Percentiles rank a stretch among this genome's conserved stretches.
These are phyloP conservation scores for Blastobasis lacticolella DNA, from an alignment of 2,888 invertebrate genomes.

Conservation along the genomic window DNA sequence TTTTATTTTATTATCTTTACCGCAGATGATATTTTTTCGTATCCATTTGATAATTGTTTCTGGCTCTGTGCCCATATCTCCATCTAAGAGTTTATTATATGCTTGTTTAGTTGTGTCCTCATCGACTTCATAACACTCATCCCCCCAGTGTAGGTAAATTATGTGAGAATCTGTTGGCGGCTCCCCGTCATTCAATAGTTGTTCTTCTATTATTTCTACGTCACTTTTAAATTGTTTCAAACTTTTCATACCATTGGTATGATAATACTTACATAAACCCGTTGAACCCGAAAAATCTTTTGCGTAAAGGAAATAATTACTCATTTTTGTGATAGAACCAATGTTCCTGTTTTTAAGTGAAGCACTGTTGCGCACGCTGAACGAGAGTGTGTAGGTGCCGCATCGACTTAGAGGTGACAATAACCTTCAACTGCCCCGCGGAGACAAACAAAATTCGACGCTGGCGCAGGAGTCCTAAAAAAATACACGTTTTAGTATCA, in stretches of 20 bases:
- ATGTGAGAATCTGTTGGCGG: constrained; percentile 16
- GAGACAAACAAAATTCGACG: no score
- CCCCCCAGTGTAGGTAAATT: constrained; percentile 29
- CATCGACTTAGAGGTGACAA: constrained; percentile 33
- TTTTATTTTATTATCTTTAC: constrained; percentile 18
- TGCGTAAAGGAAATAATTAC: constrained; percentile 21
- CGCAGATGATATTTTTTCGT: constrained; percentile 6
- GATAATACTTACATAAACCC: constrained; percentile 14
- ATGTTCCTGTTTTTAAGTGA: neutral
- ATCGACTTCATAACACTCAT: constrained; percentile 20
- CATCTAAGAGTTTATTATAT: constrained; percentile 2
- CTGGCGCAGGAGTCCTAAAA: no score
- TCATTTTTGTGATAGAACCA: constrained; percentile 10
- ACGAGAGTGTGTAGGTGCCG: no score
- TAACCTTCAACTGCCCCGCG: constrained; percentile 17
- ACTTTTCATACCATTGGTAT: constrained; percentile 20
- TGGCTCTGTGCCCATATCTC: constrained; percentile 12
- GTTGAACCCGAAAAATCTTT: constrained; percentile 25
- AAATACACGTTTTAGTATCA: no score
- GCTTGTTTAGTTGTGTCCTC: constrained; percentile 14
- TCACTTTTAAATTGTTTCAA: constrained; percentile 20
- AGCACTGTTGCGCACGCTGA: no score
- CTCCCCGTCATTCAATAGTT: constrained; percentile 10
- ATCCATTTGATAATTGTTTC: constrained; percentile 13
- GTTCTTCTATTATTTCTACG: constrained; percentile 17